Evolutionary conservation across 2,888 invertebrate species (phyloP).

Genomic region (Alloscopus bannaensis): DNA sequence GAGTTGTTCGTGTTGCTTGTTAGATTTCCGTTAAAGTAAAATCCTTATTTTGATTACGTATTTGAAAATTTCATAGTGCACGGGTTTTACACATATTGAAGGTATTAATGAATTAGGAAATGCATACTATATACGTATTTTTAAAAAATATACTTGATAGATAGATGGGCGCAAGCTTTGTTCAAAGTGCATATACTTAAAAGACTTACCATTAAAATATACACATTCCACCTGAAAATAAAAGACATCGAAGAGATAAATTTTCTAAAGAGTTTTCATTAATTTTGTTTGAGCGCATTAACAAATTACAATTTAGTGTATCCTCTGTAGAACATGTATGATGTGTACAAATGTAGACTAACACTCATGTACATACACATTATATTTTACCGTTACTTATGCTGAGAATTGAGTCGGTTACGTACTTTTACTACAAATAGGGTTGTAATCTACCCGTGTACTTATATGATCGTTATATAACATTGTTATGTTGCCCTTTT

Average conservation of each 20-base stretch:
- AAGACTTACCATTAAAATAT: not conserved
- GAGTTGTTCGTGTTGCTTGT: no score
- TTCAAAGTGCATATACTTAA: not conserved
- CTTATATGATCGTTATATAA: not conserved
- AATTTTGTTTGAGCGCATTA: not conserved
- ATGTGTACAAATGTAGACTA: not conserved
- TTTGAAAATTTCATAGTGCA: no score
- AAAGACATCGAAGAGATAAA: no score
- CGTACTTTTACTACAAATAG: not conserved
- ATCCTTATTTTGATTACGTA: no score
- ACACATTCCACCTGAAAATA: not conserved
- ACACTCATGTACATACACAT: slow-evolving; percentile 14
- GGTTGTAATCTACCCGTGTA: not conserved
- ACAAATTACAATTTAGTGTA: not conserved
- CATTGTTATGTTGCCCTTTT: slow-evolving; percentile 18
- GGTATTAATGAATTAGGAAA: no score
- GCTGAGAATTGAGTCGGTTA: not conserved
- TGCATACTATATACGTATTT: not conserved
- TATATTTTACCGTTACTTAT: slow-evolving; percentile 26
- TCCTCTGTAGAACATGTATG: not conserved
- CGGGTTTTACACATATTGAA: no score
- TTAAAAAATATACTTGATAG: not conserved
- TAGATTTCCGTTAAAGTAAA: no score
- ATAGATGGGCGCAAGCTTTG: not conserved
- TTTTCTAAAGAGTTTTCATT: slow-evolving; percentile 6